These are phyloP conservation scores for Pithys albifrons DNA, from an alignment of 2,113 vertebrate species.

Conservation along the genomic window DNA sequence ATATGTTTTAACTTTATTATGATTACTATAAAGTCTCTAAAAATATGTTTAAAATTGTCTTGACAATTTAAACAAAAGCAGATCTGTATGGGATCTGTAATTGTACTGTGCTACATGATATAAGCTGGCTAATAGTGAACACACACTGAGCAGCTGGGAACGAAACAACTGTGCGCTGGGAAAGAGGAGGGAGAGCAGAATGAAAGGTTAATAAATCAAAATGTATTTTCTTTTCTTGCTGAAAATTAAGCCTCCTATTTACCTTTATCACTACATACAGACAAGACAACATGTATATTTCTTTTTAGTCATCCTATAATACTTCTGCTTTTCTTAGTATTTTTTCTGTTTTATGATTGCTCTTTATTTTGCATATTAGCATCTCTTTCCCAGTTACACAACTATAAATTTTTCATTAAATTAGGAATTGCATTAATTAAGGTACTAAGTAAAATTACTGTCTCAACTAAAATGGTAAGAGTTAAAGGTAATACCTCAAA, in stretches of 20 bases:
- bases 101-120: conserved; percentile 5
- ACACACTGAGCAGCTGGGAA: conserved; percentile 35
- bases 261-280: background rate
- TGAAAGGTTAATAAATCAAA: conserved; percentile 18
- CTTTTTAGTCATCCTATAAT: background rate
- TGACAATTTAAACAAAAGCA: conserved; percentile 62
- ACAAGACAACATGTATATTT: background rate
- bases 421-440: background rate
- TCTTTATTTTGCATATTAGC: background rate
- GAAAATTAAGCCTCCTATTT: background rate
- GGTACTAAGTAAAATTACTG: background rate
- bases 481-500: background rate
- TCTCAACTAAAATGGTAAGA: background rate
- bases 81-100: conserved; percentile 42
- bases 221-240: background rate
- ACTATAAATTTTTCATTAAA: background rate
- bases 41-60: conserved; percentile 41
- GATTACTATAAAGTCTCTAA: background rate
- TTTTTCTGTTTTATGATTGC: background rate
- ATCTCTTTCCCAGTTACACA: background rate
- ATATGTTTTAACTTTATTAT: conserved; percentile 17
- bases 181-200: background rate
- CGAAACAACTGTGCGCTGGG: background rate
- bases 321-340: background rate
- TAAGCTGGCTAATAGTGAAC: conserved; percentile 32